Base-by-base conservation (phyloP, 2,888 invertebrate genomes). In the Acleris sparsana region DNA sequence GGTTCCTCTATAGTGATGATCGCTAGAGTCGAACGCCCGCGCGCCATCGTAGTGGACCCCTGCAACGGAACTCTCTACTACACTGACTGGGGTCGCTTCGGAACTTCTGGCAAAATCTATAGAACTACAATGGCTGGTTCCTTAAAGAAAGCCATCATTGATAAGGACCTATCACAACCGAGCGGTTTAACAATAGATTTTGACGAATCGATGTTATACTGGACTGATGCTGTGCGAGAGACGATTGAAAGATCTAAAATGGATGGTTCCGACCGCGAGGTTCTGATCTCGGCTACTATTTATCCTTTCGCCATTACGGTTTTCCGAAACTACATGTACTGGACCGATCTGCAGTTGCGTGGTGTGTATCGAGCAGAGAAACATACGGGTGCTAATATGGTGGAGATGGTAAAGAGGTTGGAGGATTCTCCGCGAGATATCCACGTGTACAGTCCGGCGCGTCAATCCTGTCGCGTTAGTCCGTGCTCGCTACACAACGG, bases 311-410 rank as follows among this genome's bases (percentile, higher is more conserved):
- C 98, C 0, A 96, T 99, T 53, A 97, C 98, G 0, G 97, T 99
- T 0, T 97, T 95, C 84, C 94, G 96, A 22, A 95, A 97, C 80
- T 97, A 97, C 81, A 98, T 99, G 62, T 99, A 98, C 88, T 99
- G 99, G 99, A 99, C 99, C 0, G 99, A 99, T 86, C 92, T 99
- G 67, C 98, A 98, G 80, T 85, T 98, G 5, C 93, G 98, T 62
- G 99, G 99, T 1, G 98, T 99, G 0, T 99, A 99, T 83, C 93
- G 99, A 52, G 99, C 99, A 0, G 99, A 99, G 80, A 99, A 99
- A 82, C 97, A 98, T 78, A 99, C 99, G 0, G 99, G 99, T 0
- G 97, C 97, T 3, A 97, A 97, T 78, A 97, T 98, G 95, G 94
- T 97, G 2, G 98, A 98, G 82, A 96, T 99, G 94, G 98, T 98